Base-by-base conservation (phyloP, 2,797 vertebrate genomes). In the Liparis tanakae region DNA sequence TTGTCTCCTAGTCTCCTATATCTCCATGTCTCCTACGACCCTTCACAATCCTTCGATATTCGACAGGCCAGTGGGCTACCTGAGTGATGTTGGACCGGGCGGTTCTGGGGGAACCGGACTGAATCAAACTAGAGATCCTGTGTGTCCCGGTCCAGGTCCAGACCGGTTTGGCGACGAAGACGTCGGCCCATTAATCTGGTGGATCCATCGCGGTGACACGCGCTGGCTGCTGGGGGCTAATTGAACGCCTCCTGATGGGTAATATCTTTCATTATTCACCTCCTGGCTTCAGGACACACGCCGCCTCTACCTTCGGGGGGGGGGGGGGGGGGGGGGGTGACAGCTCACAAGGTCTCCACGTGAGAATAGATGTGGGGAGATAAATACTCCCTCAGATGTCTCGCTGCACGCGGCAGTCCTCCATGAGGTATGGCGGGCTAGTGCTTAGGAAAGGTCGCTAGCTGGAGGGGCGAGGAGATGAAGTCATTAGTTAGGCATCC, bases 161-260 rank as follows among this genome's bases (percentile, higher is more conserved):
- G 91, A 94, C 93, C 67, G 80, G 92, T 95, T 94, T 93, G 93
- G 94, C 94, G 70, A 65, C 62, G 62, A 94, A 93, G 93, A 74
- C 65, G 81, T 84, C 79, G 60, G 95, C 93, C 93, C 94, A 96
- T 96, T 96, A 94, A 96, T 96, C 95, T 93, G 89, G 92, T 88
- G 93, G 95, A 96, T 97, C 95, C 94, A 96, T 89, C 78, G 81
- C 87, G 93, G 86, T 95, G 96, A 97, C 96, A 96, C 94, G 95
- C 94, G 96, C 96, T 95, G 93, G 93, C 89, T 88, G 83, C 88
- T 93, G 93, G 88, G 54, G 95, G 95, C 97, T 97, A 97, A 98
- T 97, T 97, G 96, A 96, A 96, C 94, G 93, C 90, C 94, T 95
- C 94, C 95, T 95, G 96, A 97, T 95, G 94, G 95, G 92, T 95